A percentile compares a stretch with the other conserved stretches of the same genome.
These are phyloP conservation scores for Sisor rabdophorus DNA, from an alignment of 2,113 vertebrate genomes.

Conservation along the genomic window DNA sequence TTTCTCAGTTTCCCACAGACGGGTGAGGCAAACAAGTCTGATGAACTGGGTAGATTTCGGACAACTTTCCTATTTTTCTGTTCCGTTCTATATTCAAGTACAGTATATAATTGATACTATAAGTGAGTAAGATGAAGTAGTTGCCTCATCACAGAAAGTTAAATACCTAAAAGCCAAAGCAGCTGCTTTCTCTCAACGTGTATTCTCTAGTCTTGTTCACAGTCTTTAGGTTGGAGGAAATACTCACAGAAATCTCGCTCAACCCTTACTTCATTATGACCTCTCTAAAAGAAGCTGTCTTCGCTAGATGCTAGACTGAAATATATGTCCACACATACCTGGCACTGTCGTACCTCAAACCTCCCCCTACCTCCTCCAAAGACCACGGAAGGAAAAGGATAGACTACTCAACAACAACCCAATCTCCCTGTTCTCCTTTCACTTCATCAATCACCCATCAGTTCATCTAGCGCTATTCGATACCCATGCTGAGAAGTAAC, in stretches of 20 bases:
- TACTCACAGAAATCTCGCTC: constrained; percentile 15
- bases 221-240: background rate
- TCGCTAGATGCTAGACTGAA: constrained; percentile 38
- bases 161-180: background rate
- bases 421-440: constrained; percentile 29
- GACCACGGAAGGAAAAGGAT: constrained; percentile 14
- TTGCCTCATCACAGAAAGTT: background rate
- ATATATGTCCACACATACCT: constrained; percentile 33
- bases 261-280: constrained; percentile 41
- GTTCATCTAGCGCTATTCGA: constrained; percentile 49
- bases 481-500: constrained; percentile 46
- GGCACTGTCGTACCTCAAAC: constrained; percentile 23
- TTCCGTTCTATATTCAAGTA: constrained; percentile 8
- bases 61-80: constrained; percentile 26
- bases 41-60: background rate
- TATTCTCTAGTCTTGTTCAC: background rate
- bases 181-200: constrained; percentile 12
- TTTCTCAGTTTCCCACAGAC: constrained; percentile 3
- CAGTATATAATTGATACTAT: constrained; percentile 7
- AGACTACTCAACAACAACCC: constrained; percentile 29
- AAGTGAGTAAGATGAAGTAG: constrained; percentile 18
- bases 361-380: constrained; percentile 21
- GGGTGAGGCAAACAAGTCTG: constrained; percentile 10
- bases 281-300: constrained; percentile 54
- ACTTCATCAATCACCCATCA: constrained; percentile 53